Evolutionary conservation across 2,888 invertebrate genomes (phyloP).

Genomic region (Parelbella ahira): DNA sequence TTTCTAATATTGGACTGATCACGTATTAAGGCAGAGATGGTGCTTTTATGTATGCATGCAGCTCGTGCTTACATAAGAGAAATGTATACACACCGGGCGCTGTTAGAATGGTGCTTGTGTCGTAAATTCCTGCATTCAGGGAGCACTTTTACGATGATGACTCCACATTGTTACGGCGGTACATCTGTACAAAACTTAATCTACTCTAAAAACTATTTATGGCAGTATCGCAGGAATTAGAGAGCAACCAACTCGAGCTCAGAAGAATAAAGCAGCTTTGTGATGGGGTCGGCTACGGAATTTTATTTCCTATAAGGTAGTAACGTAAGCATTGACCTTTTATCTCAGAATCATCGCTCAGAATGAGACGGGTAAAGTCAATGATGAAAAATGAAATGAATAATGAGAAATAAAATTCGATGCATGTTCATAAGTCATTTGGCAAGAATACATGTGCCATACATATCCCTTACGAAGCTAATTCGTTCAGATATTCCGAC

Average conservation of each 20-base stretch:
- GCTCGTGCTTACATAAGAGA: slow-evolving; percentile 3
- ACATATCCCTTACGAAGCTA: slow-evolving; percentile 3
- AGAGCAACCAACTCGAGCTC: slow-evolving; percentile 63
- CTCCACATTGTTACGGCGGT: slow-evolving; percentile 31
- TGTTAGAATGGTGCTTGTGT: slow-evolving; percentile 43
- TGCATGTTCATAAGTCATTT: too few relatives aligned
- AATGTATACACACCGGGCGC: slow-evolving; percentile 4
- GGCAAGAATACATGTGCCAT: slow-evolving; percentile 36
- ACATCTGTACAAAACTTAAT: slow-evolving; percentile 46
- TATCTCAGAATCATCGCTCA: too few relatives aligned
- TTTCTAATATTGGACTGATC: not conserved
- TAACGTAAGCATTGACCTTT: too few relatives aligned
- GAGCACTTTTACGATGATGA: slow-evolving; percentile 38
- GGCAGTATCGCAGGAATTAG: slow-evolving; percentile 70
- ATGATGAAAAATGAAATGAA: too few relatives aligned
- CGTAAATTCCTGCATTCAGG: slow-evolving; percentile 56
- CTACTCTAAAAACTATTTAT: slow-evolving; percentile 57
- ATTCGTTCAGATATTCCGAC: too few relatives aligned
- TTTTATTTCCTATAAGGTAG: too few relatives aligned
- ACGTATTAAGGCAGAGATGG: not conserved
- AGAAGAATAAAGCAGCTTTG: slow-evolving; percentile 62
- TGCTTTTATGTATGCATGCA: not conserved
- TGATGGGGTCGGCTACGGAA: slow-evolving; percentile 45
- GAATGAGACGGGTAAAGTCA: too few relatives aligned
- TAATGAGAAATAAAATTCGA: too few relatives aligned